Evolutionary conservation across 2,113 vertebrate species (phyloP).

Genomic region (Carassius gibelio): DNA sequence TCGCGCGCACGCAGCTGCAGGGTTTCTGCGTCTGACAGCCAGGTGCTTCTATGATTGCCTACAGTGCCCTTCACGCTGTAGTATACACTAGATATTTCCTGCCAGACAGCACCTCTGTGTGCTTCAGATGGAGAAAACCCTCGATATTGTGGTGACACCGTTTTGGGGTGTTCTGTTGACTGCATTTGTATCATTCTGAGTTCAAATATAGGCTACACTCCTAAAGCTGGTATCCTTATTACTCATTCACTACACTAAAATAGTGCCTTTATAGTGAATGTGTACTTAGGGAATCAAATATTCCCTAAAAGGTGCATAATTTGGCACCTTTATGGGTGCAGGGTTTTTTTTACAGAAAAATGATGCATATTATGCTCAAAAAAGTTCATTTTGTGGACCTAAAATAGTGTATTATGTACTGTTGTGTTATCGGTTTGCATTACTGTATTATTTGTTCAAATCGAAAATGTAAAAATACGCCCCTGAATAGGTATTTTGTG

Average conservation of each 20-base stretch:
- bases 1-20: constrained; percentile 3
- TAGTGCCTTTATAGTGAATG: not conserved
- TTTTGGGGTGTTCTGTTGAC: not conserved
- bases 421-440: not conserved
- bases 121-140: not conserved
- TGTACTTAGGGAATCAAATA: not conserved
- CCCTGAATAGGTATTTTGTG: not conserved
- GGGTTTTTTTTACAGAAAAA: not conserved
- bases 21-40: constrained; percentile 50
- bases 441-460: not conserved
- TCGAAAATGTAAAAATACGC: not conserved
- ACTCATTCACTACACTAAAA: too few relatives aligned
- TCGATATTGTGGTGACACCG: not conserved
- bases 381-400: not conserved
- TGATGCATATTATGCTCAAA: not conserved
- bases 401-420: not conserved
- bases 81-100: not conserved
- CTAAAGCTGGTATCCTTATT: too few relatives aligned
- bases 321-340: not conserved
- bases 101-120: not conserved
- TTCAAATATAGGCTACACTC: not conserved
- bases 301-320: not conserved
- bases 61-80: not conserved
- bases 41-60: constrained; percentile 5
- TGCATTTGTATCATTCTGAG: not conserved